Base-by-base conservation (phyloP, 64 coral and sea anemone genomes). In the Montipora capricornis region DNA sequence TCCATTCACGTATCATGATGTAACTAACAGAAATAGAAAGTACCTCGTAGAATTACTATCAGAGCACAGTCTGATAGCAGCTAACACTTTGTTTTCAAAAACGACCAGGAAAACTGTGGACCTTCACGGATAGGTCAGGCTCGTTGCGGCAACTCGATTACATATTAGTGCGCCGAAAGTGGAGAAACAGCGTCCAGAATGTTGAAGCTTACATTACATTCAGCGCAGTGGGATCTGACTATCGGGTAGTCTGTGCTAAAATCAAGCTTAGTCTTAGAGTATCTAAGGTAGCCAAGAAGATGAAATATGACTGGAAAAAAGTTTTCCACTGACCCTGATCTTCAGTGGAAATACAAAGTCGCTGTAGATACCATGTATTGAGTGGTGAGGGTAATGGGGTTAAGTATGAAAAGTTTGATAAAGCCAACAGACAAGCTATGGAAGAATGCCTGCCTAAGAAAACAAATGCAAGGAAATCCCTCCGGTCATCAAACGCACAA, bases 11-110 rank as follows among this genome's bases (percentile, higher is more conserved):
- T 91, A 51, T 55, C 78, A 91, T 37, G 62, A 71, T 49, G 15
- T 0, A 73, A 73, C 89, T 16, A 91, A 91, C 17, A 49, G 78
- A 29, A 90, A 90, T 90, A 74, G 88, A 57, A 62, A 78, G 76
- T 59, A 58, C 75, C 74, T 90, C 47, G n/a, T 79, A 24, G 88
- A 87, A 73, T 49, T 26, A 26, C 15, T 87, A 73, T 29, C 20
- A 8, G 84, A 87, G 45, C 50, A 87, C 26, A 44, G 19, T 44
- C 26, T 86, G 61, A 68, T 86, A 68, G 62, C 82, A 68, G 62
- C 62, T 68, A 86, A 86, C 62, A 26, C 61, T 59, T 20, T 8
- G 24, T 51, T 86, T 86, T 68, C 82, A 86, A 24, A 86, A 86
- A 68, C 82, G 55, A 12, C 15, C 15, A 86, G 62, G 62, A 68